Base-by-base conservation (phyloP, 2,888 invertebrate species). In the Nemotelus nigrinus region DNA sequence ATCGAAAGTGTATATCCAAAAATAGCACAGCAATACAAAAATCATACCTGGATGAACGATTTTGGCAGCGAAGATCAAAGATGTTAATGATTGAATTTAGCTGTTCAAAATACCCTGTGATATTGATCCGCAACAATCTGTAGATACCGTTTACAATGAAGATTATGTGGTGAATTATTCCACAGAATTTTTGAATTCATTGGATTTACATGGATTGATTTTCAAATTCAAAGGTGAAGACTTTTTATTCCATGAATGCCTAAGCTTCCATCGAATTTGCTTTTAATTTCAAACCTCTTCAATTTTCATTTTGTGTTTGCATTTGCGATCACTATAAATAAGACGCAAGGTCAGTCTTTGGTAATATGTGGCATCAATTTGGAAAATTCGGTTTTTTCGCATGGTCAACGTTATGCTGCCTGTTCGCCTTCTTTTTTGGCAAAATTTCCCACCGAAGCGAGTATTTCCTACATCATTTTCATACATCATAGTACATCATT, bases 321-420 rank as follows among this genome's bases (percentile, higher is more conserved):
- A 25, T 25, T 25, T 25, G 1, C 25, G 1, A 25, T 25, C 25
- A 25, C 25, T 25, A 25, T 25, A 25, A 25, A 25, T 25, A 25
- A 25, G 25, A 25, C 25, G 25, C 25, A 25, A 25, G 1, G 25
- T 25, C 25, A 25, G 1, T 25, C 25, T 25, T 25, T 25, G 25
- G 25, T 25, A 25, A 25, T 25, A 25, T 25, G 25, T 25, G 25
- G 0, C 25, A 25, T 25, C 25, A 25, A 25, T 25, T 25, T 0
- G 25, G 25, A 25, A 25, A 1, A 25, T 25, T 25, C 25, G 25
- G 25, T 25, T 25, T 25, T 25, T 25, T 25, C 25, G 1, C 25
- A 25, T 25, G 25, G 25, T 1, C 25, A 25, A 25, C 25, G 65
- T 71, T 79, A 79, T 79, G 84, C 84, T 2, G 84, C 82, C n/a